A percentile compares a stretch with the other conserved stretches of the same genome.
These are phyloP conservation scores for Pterophyllum scalare DNA, from an alignment of 2,113 vertebrate species.

Conservation along the genomic window DNA sequence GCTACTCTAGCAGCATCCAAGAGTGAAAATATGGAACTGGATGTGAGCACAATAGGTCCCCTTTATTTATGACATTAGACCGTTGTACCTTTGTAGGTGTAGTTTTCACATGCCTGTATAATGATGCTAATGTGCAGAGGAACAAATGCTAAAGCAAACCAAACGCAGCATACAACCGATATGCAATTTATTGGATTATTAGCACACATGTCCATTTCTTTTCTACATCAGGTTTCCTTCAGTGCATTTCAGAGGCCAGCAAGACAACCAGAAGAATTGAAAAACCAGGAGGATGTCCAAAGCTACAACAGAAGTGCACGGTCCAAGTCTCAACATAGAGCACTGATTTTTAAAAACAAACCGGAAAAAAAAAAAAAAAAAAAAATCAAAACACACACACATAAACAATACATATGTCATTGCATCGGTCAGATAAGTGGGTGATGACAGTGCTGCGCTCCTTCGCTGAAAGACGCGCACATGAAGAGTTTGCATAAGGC, in stretches of 20 bases:
- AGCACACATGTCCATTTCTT: constrained; percentile 79
- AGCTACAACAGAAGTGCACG: constrained; percentile 5
- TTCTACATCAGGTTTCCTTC: constrained; percentile 81
- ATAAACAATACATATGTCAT: constrained; percentile 30
- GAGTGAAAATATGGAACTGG: neutral
- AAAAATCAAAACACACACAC: constrained; percentile 3
- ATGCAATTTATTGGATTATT: constrained; percentile 76
- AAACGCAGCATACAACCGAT: constrained; percentile 27
- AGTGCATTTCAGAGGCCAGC: constrained; percentile 89
- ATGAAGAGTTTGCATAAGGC: constrained; percentile 87
- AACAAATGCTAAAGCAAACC: neutral
- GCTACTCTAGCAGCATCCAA: neutral
- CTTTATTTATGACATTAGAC: neutral
- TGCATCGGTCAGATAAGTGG: constrained; percentile 33
- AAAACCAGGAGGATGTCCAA: constrained; percentile 53
- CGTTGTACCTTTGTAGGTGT: neutral
- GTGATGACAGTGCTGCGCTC: constrained; percentile 69
- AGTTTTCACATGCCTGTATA: neutral
- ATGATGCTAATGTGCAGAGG: neutral
- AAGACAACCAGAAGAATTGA: constrained; percentile 79
- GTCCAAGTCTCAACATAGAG: neutral
- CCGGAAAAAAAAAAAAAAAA: neutral
- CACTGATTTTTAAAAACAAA: constrained; percentile 14
- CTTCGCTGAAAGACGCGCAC: constrained; percentile 83
- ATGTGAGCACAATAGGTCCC: neutral